Conservation (phyloP, 2,113 vertebrate species). For the Boulengeromyrus knoepffleri region DNA sequence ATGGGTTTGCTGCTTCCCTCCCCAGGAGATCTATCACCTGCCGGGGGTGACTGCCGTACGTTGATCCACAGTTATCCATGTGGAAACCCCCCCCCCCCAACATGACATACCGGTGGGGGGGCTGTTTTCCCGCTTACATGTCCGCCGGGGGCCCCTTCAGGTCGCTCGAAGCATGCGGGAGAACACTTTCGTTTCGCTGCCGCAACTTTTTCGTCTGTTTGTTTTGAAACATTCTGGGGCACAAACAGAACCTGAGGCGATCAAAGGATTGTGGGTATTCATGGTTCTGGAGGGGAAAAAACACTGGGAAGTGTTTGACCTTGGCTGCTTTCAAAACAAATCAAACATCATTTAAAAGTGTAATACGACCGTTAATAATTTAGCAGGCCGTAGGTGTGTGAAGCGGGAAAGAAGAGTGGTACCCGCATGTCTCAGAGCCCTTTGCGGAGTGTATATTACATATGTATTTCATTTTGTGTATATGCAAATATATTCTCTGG, state of each 20-base stretch:
- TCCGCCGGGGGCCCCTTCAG: neutral
- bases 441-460: neutral
- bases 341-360: slow-evolving; percentile 6
- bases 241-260: neutral
- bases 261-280: neutral
- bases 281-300: neutral
- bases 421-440: neutral
- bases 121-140: neutral
- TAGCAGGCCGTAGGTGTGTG: neutral
- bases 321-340: slow-evolving; percentile 6
- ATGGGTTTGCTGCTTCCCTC: neutral
- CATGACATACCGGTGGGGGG: neutral
- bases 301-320: neutral
- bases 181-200: neutral
- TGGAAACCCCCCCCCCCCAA: neutral
- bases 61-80: neutral
- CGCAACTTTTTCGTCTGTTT: neutral
- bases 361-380: neutral
- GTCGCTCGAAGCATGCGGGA: neutral
- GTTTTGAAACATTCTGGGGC: neutral
- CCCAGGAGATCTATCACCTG: neutral
- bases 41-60: neutral
- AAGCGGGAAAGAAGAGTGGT: neutral
- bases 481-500: neutral
- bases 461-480: neutral